Evolutionary conservation across 1,140 invertebrate genomes (phyloP).

Genomic region (Ephestia elutella): DNA sequence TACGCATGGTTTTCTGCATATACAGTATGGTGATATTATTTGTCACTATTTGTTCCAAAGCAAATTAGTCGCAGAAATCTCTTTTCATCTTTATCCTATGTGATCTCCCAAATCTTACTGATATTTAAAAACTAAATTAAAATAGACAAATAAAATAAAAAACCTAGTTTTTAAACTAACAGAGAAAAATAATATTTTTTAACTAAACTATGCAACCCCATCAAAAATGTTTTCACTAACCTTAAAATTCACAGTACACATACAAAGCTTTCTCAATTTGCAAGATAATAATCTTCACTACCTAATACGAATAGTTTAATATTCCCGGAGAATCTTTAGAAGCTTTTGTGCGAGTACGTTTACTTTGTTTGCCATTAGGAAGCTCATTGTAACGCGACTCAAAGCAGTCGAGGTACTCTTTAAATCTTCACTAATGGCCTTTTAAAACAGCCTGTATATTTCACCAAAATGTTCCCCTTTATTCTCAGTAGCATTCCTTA

Average conservation of each 20-base stretch:
- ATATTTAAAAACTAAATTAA: too few relatives aligned
- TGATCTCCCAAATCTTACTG: too few relatives aligned
- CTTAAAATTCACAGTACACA: neutral
- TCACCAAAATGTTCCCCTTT: conserved; percentile 31
- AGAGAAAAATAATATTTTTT: too few relatives aligned
- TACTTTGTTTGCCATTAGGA: conserved; percentile 39
- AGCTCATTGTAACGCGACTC: conserved; percentile 45
- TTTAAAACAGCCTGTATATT: conserved; percentile 48
- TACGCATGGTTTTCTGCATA: too few relatives aligned
- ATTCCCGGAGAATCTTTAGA: conserved; percentile 1
- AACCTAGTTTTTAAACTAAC: too few relatives aligned
- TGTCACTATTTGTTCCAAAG: too few relatives aligned
- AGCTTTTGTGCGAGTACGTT: conserved; percentile 13
- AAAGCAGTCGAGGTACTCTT: conserved; percentile 41
- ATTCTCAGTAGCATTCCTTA: conserved; percentile 28
- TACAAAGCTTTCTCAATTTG: neutral
- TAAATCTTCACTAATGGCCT: conserved; percentile 54
- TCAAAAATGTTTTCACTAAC: too few relatives aligned
- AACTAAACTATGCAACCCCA: too few relatives aligned
- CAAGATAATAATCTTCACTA: neutral
- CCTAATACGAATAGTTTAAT: conserved; percentile 2
- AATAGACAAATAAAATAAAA: too few relatives aligned
- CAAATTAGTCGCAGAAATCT: too few relatives aligned
- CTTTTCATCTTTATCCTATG: too few relatives aligned
- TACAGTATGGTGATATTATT: too few relatives aligned